Conservation (phyloP, 2,888 invertebrate species). For the Hyles lineata region DNA sequence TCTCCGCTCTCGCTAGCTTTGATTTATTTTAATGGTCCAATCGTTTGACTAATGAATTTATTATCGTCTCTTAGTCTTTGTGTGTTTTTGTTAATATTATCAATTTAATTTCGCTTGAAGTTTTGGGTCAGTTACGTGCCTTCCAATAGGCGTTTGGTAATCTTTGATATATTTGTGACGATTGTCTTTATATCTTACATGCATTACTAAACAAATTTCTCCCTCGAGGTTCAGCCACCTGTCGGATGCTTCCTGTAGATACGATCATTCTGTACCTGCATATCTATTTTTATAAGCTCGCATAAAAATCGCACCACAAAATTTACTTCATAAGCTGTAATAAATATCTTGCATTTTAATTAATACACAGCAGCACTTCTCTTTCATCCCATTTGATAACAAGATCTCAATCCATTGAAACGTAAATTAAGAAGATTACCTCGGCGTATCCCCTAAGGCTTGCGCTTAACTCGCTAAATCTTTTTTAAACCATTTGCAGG, state of each 20-base stretch:
- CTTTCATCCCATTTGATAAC: slow-evolving; percentile 44
- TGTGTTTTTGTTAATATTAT: background rate
- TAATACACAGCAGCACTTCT: slow-evolving; percentile 24
- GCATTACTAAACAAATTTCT: no score
- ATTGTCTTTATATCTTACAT: no score
- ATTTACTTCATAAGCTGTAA: no score
- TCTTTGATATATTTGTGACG: no score
- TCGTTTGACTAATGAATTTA: slow-evolving; percentile 65
- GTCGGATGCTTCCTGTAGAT: no score
- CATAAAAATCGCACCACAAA: no score
- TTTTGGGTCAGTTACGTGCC: no score
- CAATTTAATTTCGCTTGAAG: background rate
- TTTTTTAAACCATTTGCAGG: slow-evolving; percentile 58
- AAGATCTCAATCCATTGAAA: slow-evolving; percentile 52
- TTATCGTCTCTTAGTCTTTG: slow-evolving; percentile 43
- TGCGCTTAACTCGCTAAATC: slow-evolving; percentile 48
- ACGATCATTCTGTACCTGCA: no score
- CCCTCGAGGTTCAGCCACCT: no score
- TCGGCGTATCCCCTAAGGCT: slow-evolving; percentile 38
- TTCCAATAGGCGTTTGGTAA: no score
- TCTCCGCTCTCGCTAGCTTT: slow-evolving; percentile 45
- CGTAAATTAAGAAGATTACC: slow-evolving; percentile 52
- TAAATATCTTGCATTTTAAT: background rate
- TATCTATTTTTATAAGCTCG: no score
- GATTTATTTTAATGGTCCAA: slow-evolving; percentile 61